Percentiles rank a stretch among this genome's conserved stretches.
phyloP scores from a whole-genome alignment of 2,797 vertebrate genomes.

The Phrynocephalus guinanensis region DNA sequence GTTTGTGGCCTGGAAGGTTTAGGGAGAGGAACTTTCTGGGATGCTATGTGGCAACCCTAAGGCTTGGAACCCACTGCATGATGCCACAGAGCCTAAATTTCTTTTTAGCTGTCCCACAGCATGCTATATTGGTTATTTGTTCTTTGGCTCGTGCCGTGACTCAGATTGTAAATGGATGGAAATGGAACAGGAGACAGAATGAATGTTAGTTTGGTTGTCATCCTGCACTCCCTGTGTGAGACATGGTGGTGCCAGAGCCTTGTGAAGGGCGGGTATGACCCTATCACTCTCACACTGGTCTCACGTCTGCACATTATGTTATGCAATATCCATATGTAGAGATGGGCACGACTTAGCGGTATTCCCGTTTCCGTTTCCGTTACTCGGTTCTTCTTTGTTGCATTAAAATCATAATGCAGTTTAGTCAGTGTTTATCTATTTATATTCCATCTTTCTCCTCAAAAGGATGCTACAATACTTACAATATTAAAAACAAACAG shows the following conservation, averaged over 20 bases:
- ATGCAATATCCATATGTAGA: too few relatives aligned
- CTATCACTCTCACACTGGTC: too few relatives aligned
- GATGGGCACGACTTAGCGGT: too few relatives aligned
- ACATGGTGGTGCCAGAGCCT: too few relatives aligned
- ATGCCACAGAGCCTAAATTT: too few relatives aligned
- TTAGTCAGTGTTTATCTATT: background rate
- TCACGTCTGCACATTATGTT: too few relatives aligned
- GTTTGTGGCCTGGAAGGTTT: background rate
- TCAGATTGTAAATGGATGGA: constrained; percentile 48
- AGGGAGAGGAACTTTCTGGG: background rate
- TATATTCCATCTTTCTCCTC: too few relatives aligned
- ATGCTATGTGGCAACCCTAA: background rate
- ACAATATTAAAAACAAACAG: too few relatives aligned
- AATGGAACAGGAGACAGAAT: constrained; percentile 30
- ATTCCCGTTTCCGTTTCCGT: too few relatives aligned
- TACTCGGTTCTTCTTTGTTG: background rate
- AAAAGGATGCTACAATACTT: too few relatives aligned
- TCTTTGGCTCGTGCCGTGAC: constrained; percentile 38
- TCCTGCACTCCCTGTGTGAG: background rate
- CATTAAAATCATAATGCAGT: background rate
- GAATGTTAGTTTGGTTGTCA: constrained; percentile 35
- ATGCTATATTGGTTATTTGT: constrained; percentile 31
- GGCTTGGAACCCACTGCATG: background rate
- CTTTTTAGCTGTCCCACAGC: too few relatives aligned
- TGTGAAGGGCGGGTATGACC: too few relatives aligned